Evolutionary conservation across 1,140 invertebrate species (phyloP).

Genomic region (Procambarus clarkii): DNA sequence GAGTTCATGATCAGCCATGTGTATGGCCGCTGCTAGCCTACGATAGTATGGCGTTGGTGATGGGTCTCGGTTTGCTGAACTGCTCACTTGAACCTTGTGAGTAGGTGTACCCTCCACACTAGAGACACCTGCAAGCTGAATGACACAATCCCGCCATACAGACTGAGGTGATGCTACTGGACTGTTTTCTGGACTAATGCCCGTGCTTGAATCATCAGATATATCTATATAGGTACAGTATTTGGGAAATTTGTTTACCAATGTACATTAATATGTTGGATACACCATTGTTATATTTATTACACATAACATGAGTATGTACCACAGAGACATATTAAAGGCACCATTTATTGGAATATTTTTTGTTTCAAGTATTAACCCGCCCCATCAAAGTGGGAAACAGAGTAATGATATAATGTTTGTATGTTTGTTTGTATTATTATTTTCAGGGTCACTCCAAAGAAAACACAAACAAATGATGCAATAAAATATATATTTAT

Average conservation of each 20-base stretch:
- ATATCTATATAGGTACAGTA: constrained; percentile 15
- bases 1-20: constrained; percentile 65
- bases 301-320: background rate
- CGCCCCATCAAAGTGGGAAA: no score
- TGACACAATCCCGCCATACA: constrained; percentile 50
- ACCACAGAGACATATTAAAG: background rate
- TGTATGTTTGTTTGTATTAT: background rate
- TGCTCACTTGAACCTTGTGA: background rate
- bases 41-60: constrained; percentile 67
- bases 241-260: background rate
- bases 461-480: background rate
- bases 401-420: no score
- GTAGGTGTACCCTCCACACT: constrained; percentile 60
- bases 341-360: background rate
- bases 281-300: background rate
- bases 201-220: constrained; percentile 68
- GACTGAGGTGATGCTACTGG: constrained; percentile 55
- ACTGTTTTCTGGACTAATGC: constrained; percentile 52
- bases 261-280: background rate
- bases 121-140: constrained; percentile 35
- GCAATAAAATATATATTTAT: background rate
- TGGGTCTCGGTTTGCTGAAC: constrained; percentile 24
- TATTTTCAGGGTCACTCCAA: background rate
- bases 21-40: constrained; percentile 60
- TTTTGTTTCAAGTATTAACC: background rate